These are phyloP conservation scores for Australoheros facetus DNA, from an alignment of 2,797 vertebrate species.

Conservation along the genomic window DNA sequence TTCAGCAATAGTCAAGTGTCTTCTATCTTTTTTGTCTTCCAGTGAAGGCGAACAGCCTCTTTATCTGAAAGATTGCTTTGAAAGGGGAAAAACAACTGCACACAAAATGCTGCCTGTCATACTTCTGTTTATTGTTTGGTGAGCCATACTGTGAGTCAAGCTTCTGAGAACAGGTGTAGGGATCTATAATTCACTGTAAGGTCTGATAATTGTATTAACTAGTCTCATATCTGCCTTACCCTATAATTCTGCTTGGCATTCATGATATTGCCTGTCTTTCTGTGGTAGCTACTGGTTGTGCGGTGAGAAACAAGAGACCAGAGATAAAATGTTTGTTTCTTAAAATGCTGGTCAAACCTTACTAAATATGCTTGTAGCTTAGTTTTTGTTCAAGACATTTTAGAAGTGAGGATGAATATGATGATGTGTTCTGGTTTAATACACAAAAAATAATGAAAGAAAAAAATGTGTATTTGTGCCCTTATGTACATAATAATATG, in stretches of 20 bases:
- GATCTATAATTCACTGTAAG: slow-evolving; percentile 34
- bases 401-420: neutral
- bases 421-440: neutral
- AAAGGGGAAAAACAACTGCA: slow-evolving; percentile 29
- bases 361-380: neutral
- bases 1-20: slow-evolving; percentile 59
- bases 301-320: neutral
- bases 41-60: slow-evolving; percentile 51
- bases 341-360: neutral
- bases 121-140: slow-evolving; percentile 19
- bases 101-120: slow-evolving; percentile 23
- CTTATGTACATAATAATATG: neutral
- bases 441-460: neutral
- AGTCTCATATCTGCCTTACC: neutral
- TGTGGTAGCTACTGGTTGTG: neutral
- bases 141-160: slow-evolving; percentile 14
- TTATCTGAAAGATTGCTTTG: slow-evolving; percentile 49
- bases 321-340: neutral
- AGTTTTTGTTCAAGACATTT: neutral
- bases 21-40: slow-evolving; percentile 38
- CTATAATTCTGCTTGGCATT: neutral
- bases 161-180: slow-evolving; percentile 30
- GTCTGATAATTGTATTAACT: slow-evolving; percentile 24
- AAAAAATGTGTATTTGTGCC: neutral
- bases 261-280: neutral